Conservation (phyloP, 2,888 invertebrate genomes). For the Leptopilina drosophilae region DNA sequence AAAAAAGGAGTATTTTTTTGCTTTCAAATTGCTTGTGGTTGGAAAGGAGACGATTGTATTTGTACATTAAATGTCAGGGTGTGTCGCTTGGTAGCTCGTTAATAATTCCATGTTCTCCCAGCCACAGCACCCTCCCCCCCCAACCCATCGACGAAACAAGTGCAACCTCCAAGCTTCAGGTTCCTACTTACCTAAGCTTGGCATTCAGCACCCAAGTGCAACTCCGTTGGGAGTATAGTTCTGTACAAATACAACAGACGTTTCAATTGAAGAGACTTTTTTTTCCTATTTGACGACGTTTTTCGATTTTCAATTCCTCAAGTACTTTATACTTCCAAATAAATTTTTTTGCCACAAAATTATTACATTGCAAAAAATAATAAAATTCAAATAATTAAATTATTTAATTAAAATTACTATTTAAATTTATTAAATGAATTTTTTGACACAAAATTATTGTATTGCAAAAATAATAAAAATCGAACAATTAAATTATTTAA, state of each 20-base stretch:
- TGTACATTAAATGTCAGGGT: slow-evolving; percentile 65
- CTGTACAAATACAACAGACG: slow-evolving; percentile 20
- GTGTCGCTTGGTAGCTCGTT: slow-evolving; percentile 65
- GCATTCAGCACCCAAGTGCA: slow-evolving; percentile 38
- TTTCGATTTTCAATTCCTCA: background rate
- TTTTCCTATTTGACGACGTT: slow-evolving; percentile 12
- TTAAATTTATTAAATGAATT: too few relatives aligned
- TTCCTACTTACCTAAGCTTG: slow-evolving; percentile 8
- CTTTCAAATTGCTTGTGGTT: slow-evolving; percentile 25
- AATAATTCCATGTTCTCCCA: slow-evolving; percentile 64
- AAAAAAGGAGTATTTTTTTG: background rate
- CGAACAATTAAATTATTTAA: too few relatives aligned
- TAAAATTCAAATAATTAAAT: too few relatives aligned
- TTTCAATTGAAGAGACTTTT: slow-evolving; percentile 14
- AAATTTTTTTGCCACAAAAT: too few relatives aligned
- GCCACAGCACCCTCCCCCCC: slow-evolving; percentile 24
- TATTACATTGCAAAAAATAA: too few relatives aligned
- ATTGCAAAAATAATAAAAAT: too few relatives aligned
- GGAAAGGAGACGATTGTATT: slow-evolving; percentile 57
- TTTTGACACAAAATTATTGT: too few relatives aligned
- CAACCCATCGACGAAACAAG: slow-evolving; percentile 41
- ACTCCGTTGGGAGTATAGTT: slow-evolving; percentile 17
- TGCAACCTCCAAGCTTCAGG: slow-evolving; percentile 11
- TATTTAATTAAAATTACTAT: too few relatives aligned
- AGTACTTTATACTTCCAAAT: background rate